Evolutionary conservation across 2,888 invertebrate genomes (phyloP).

Genomic region (Leuctra nigra): DNA sequence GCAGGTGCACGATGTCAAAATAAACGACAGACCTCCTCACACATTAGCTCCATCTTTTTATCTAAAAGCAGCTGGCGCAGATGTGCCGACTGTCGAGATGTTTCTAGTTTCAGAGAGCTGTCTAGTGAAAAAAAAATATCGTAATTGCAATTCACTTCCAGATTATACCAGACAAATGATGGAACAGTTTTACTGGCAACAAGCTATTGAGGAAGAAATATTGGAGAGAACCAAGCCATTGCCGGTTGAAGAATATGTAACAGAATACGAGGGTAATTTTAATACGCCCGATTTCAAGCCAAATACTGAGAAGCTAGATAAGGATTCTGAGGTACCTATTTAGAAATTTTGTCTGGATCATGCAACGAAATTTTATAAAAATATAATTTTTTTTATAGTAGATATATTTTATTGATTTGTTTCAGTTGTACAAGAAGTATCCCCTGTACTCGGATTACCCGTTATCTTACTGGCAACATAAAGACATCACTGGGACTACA

Average conservation of each 20-base stretch:
- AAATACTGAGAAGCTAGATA: not conserved
- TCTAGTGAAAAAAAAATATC: no score
- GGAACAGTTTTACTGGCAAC: conserved; percentile 5
- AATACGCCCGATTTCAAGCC: not conserved
- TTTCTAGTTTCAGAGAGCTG: no score
- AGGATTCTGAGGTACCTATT: conserved; percentile 3
- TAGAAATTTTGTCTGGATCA: not conserved
- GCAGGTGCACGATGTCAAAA: not conserved
- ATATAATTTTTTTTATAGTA: not conserved
- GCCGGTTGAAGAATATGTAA: conserved; percentile 10
- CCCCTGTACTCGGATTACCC: conserved; percentile 4
- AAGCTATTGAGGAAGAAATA: not conserved
- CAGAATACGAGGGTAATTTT: conserved; percentile 2
- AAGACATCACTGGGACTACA: not conserved
- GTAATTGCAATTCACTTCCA: not conserved
- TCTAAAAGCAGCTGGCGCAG: no score
- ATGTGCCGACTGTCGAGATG: no score
- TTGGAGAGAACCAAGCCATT: not conserved
- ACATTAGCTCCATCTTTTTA: not conserved
- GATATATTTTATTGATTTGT: not conserved
- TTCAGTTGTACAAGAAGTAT: conserved; percentile 5
- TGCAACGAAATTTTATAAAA: not conserved
- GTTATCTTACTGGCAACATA: not conserved
- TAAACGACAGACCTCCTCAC: not conserved
- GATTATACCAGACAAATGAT: not conserved